Evolutionary conservation across 2,888 invertebrate species (phyloP).

Genomic region (Tipula vernalis): DNA sequence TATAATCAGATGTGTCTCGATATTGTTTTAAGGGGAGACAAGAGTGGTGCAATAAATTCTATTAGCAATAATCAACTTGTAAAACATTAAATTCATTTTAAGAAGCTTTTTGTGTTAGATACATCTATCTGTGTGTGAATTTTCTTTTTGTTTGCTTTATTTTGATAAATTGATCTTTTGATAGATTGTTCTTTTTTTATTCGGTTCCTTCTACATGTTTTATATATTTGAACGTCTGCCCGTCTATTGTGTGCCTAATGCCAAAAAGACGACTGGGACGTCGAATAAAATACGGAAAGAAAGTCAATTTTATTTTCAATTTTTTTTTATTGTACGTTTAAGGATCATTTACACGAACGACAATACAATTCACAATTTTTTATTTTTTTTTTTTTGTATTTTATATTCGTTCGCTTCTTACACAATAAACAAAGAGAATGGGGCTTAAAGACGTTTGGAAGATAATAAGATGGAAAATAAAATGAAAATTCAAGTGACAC

Average conservation of each 20-base stretch:
- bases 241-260: not conserved
- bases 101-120: not conserved
- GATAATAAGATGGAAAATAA: not conserved
- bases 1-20: not conserved
- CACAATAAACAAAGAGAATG: not conserved
- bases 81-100: not conserved
- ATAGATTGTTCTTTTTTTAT: not conserved
- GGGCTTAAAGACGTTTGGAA: not conserved
- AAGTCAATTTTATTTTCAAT: not conserved
- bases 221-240: not conserved
- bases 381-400: not conserved
- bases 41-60: not conserved
- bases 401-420: not conserved
- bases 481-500: not conserved
- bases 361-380: not conserved
- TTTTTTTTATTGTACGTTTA: not conserved
- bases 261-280: not conserved
- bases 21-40: not conserved
- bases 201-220: not conserved
- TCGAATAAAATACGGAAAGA: not conserved
- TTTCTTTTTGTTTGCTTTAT: not conserved
- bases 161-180: conserved; percentile 4
- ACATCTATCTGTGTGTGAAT: not conserved
- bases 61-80: not conserved
- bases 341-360: conserved; percentile 4